These are phyloP conservation scores for Dioctria rufipes DNA, from an alignment of 2,888 invertebrate genomes.

Conservation along the genomic window DNA sequence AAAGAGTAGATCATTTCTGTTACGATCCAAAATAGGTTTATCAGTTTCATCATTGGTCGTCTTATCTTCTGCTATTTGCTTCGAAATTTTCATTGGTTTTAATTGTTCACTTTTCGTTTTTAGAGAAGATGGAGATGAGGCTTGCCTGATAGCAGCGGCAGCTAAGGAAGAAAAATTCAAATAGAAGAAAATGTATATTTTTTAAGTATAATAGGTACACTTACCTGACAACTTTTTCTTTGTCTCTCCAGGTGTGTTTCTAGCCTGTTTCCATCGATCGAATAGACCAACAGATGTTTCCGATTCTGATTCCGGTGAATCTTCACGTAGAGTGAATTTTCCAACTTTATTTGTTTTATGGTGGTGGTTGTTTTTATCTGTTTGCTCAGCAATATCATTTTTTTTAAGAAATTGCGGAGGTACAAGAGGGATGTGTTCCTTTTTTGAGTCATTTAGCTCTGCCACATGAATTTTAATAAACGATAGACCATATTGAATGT, in stretches of 20 bases:
- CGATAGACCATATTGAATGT: constrained; percentile 84
- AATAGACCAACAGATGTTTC: constrained; percentile 63
- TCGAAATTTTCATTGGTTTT: constrained; percentile 34
- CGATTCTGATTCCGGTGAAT: constrained; percentile 73
- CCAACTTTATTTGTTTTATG: constrained; percentile 66
- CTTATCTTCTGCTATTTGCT: not conserved
- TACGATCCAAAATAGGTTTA: constrained; percentile 64
- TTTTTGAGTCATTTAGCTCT: constrained; percentile 56
- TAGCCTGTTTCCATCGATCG: constrained; percentile 66
- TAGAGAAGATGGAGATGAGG: constrained; percentile 62
- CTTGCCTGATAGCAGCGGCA: constrained; percentile 73
- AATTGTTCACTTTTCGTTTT: constrained; percentile 7
- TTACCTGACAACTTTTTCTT: constrained; percentile 19
- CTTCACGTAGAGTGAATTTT: constrained; percentile 72
- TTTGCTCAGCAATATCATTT: not conserved
- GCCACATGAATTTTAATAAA: constrained; percentile 81
- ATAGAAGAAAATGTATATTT: not conserved
- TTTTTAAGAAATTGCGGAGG: constrained; percentile 58
- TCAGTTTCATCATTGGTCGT: constrained; percentile 44
- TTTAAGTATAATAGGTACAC: not conserved
- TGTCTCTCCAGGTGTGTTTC: not conserved
- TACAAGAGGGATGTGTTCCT: constrained; percentile 57
- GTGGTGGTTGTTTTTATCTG: not conserved
- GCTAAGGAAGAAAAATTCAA: constrained; percentile 64
- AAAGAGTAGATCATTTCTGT: constrained; percentile 72